phyloP scores from a whole-genome alignment of 2,888 invertebrate genomes.

The Cantharis nigra region DNA sequence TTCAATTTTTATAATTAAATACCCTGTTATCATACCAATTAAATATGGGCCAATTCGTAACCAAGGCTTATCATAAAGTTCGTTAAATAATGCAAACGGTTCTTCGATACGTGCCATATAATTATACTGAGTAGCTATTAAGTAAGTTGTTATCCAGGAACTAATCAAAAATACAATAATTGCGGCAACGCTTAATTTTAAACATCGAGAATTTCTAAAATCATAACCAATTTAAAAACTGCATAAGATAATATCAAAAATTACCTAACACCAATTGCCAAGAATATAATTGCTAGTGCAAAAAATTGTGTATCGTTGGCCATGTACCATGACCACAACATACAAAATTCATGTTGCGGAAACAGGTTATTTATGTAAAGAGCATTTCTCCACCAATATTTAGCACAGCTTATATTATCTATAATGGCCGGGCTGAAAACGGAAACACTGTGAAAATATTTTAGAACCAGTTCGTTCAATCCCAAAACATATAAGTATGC shows the following conservation, averaged over 20 bases:
- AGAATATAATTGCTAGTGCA: constrained; percentile 67
- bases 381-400: constrained; percentile 85
- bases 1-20: constrained; percentile 70
- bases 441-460: constrained; percentile 72
- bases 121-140: constrained; percentile 74
- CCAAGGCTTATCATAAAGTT: constrained; percentile 85
- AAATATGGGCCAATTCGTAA: constrained; percentile 80
- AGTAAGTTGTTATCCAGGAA: constrained; percentile 77
- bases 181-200: constrained; percentile 65
- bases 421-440: constrained; percentile 75
- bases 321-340: constrained; percentile 85
- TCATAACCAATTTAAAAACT: constrained; percentile 3
- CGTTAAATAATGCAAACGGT: constrained; percentile 82
- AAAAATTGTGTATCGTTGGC: constrained; percentile 82
- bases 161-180: constrained; percentile 66
- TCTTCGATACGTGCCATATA: constrained; percentile 77
- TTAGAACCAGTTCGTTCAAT: constrained; percentile 71
- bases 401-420: constrained; percentile 74
- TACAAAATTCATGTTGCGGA: constrained; percentile 76
- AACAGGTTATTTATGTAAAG: constrained; percentile 82
- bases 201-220: constrained; percentile 59
- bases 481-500: constrained; percentile 81
- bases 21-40: constrained; percentile 77
- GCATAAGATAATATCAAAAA: neutral
- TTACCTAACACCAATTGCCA: constrained; percentile 70